These are phyloP conservation scores for Lipophrys pholis DNA, from an alignment of 2,113 vertebrate species.

Conservation along the genomic window DNA sequence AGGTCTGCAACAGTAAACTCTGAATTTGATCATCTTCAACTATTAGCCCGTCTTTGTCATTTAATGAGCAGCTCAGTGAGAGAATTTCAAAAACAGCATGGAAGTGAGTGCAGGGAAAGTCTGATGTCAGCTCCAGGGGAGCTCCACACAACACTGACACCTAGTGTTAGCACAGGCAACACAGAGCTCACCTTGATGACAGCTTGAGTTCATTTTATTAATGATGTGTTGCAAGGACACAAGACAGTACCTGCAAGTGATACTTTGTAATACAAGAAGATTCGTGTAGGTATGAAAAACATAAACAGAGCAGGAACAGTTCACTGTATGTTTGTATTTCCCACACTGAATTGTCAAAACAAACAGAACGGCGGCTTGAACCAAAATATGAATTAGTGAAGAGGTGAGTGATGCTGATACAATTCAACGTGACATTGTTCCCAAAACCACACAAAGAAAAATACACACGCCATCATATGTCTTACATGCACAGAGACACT, in stretches of 20 bases:
- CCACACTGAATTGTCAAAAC: slow-evolving; percentile 72
- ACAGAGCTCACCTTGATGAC: slow-evolving; percentile 1
- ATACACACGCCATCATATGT: slow-evolving; percentile 12
- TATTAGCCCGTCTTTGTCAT: slow-evolving; percentile 40
- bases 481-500: slow-evolving; percentile 6
- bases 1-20: slow-evolving; percentile 39
- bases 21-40: slow-evolving; percentile 34
- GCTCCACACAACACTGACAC: slow-evolving; percentile 74
- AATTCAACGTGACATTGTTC: slow-evolving; percentile 55
- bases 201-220: slow-evolving; percentile 19
- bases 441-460: slow-evolving; percentile 62
- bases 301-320: slow-evolving; percentile 47
- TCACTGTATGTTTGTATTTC: slow-evolving; percentile 69
- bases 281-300: slow-evolving; percentile 59
- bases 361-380: slow-evolving; percentile 57
- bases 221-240: slow-evolving; percentile 32
- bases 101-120: slow-evolving; percentile 37
- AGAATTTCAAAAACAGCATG: slow-evolving; percentile 41
- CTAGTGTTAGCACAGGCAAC: slow-evolving; percentile 65
- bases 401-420: slow-evolving; percentile 67
- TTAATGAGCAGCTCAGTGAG: slow-evolving; percentile 25
- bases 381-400: slow-evolving; percentile 75
- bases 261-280: slow-evolving; percentile 30
- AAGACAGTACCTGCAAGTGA: slow-evolving; percentile 43
- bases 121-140: slow-evolving; percentile 11